Evolutionary conservation across 2,113 vertebrate genomes (phyloP), one percentile per base, ranked within the genome.

Genomic region (Varanus komodoensis): DNA sequence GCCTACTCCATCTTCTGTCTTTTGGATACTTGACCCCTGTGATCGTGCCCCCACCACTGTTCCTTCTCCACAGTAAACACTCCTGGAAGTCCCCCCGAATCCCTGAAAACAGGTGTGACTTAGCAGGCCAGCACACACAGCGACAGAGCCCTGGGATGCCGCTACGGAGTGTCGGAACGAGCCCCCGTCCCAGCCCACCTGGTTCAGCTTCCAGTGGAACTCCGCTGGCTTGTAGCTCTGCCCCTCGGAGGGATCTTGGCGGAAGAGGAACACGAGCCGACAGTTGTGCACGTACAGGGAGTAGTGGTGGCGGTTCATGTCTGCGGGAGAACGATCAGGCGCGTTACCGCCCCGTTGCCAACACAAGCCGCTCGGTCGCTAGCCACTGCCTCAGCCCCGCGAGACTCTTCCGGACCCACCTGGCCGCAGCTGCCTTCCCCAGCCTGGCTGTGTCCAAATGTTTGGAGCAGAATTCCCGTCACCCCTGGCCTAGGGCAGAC

Each of bases 171-270:
- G 12, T 34, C n/a, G 0, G 74, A 27, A 0, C 11, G 3, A 1
- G 0, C 3, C 15, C 14, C 27, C 57, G 3, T 14, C 21, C 68
- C 27, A 5, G 89, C 97, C 92, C 84, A 99, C 99, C 97, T 99
- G 98, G n/a, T 98, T 98, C 0, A 99, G 93, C 68, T 99, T 99
- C 99, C 99, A 99, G 97, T 99, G 99, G 85, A 99, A 99, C 90
- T 99, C 99, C 0, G 99, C 99, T 4, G 99, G 99, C 92, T 97
- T 98, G 95, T 99, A 99, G 8, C 96, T 97, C 86, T 98, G 98
- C 0, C 97, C 97, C 91, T 98, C 98, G 0, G 97, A 95, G 1
- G 98, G 98, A 0, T 99, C 98, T 94, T 99, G 99, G 32, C 99
- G 99, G 87, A 99, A 97, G 54, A 99, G 98, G 90, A 99, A 98